phyloP scores from a whole-genome alignment of 2,113 vertebrate species.

The Xiphophorus couchianus region DNA sequence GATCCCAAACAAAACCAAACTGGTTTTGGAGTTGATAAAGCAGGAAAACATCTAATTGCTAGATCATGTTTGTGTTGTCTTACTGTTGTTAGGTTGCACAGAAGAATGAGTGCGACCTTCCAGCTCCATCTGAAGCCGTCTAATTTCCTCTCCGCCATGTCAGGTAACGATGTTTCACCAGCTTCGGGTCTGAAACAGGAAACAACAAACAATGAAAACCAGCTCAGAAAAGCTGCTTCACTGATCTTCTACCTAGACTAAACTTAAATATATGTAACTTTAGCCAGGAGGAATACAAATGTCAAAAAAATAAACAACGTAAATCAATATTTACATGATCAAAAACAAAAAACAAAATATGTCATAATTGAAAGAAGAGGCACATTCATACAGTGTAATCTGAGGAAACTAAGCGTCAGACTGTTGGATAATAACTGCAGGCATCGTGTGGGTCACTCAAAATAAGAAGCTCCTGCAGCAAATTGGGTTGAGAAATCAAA shows the following conservation, averaged over 20 bases:
- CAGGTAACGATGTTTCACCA: slow-evolving; percentile 13
- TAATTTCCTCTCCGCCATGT: slow-evolving; percentile 74
- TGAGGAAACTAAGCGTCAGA: background rate
- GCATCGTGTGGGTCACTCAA: background rate
- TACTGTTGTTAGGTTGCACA: slow-evolving; percentile 80
- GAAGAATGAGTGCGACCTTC: slow-evolving; percentile 71
- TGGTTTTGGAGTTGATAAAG: background rate
- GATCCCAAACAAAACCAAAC: too few relatives aligned
- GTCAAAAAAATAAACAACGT: background rate
- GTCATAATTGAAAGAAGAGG: background rate
- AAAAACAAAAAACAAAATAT: background rate
- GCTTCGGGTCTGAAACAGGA: slow-evolving; percentile 63
- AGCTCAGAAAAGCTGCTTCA: background rate
- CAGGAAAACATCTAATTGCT: background rate
- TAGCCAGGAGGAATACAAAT: background rate
- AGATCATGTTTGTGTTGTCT: slow-evolving; percentile 12
- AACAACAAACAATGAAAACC: slow-evolving; percentile 25
- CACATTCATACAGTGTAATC: background rate
- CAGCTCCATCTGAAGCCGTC: slow-evolving; percentile 45
- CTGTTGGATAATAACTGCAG: background rate
- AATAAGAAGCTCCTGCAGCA: too few relatives aligned
- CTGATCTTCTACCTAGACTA: background rate
- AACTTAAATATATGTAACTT: background rate
- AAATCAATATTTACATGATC: background rate
- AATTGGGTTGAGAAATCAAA: too few relatives aligned